These are phyloP conservation scores for Pseudolaguvia tuberculata DNA, from an alignment of 2,113 vertebrate species.

Conservation along the genomic window DNA sequence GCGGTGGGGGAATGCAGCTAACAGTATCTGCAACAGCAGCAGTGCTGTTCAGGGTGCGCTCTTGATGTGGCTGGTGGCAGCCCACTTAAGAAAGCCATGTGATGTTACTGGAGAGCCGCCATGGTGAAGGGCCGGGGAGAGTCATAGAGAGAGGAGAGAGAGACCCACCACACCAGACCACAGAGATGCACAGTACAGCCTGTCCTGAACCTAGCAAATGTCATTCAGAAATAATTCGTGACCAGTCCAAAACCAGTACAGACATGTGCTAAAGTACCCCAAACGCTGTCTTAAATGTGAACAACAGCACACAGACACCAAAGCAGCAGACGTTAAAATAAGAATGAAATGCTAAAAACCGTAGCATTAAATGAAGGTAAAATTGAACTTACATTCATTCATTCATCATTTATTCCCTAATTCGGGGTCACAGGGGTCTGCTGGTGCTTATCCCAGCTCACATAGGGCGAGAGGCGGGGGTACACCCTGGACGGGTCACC, in stretches of 20 bases:
- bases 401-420: too few species aligned
- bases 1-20: slow-evolving; percentile 57
- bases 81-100: slow-evolving; percentile 68
- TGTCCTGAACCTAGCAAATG: slow-evolving; percentile 14
- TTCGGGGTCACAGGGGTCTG: too few species aligned
- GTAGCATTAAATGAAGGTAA: too few species aligned
- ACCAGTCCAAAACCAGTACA: slow-evolving; percentile 30
- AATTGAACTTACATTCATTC: too few species aligned
- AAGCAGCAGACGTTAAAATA: too few species aligned
- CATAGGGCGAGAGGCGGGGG: too few species aligned
- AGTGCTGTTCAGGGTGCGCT: slow-evolving; percentile 48
- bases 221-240: slow-evolving; percentile 24
- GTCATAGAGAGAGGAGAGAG: slow-evolving; percentile 48
- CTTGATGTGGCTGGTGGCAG: slow-evolving; percentile 69
- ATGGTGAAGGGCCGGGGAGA: slow-evolving; percentile 63
- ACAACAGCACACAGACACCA: background rate
- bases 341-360: too few species aligned
- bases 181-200: slow-evolving; percentile 8
- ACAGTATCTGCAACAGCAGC: slow-evolving; percentile 58
- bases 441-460: too few species aligned
- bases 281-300: background rate
- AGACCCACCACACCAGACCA: slow-evolving; percentile 29
- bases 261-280: slow-evolving; percentile 11
- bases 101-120: slow-evolving; percentile 61
- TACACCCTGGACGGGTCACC: too few species aligned